Conservation (phyloP, 92 coral and sea anemone genomes). For the Palythoa grandis region DNA sequence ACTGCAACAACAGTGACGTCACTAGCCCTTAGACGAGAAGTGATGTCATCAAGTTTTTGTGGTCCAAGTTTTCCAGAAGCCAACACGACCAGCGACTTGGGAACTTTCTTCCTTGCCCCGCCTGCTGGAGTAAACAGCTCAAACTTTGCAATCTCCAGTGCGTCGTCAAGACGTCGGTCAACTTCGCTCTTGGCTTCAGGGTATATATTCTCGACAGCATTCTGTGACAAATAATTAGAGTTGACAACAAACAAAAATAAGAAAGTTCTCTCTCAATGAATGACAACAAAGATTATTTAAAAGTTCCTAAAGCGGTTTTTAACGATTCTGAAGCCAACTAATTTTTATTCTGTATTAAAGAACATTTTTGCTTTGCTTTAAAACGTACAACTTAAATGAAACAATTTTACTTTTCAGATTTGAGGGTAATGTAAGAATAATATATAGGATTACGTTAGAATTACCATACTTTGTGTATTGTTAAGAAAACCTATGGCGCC, state of each 20-base stretch:
- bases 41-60: slow-evolving; percentile 73
- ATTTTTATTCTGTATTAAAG: no score
- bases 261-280: neutral
- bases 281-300: neutral
- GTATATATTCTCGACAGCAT: slow-evolving; percentile 83
- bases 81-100: slow-evolving; percentile 82
- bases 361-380: no score
- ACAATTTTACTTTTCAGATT: no score
- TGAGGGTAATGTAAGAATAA: no score
- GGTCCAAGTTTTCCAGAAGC: slow-evolving; percentile 77
- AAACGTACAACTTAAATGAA: no score
- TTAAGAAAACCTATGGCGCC: no score
- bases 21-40: slow-evolving; percentile 71
- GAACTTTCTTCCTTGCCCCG: slow-evolving; percentile 81
- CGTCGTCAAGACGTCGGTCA: slow-evolving; percentile 87
- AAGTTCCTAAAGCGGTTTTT: neutral
- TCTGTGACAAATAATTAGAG: slow-evolving; percentile 37
- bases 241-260: neutral
- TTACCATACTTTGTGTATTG: no score
- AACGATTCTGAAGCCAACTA: no score
- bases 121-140: slow-evolving; percentile 90
- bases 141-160: slow-evolving; percentile 84
- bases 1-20: slow-evolving; percentile 83
- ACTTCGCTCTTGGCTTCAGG: slow-evolving; percentile 84
- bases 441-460: no score